phyloP scores from a whole-genome alignment of 2,113 vertebrate genomes.

The Rhombomys opimus region DNA sequence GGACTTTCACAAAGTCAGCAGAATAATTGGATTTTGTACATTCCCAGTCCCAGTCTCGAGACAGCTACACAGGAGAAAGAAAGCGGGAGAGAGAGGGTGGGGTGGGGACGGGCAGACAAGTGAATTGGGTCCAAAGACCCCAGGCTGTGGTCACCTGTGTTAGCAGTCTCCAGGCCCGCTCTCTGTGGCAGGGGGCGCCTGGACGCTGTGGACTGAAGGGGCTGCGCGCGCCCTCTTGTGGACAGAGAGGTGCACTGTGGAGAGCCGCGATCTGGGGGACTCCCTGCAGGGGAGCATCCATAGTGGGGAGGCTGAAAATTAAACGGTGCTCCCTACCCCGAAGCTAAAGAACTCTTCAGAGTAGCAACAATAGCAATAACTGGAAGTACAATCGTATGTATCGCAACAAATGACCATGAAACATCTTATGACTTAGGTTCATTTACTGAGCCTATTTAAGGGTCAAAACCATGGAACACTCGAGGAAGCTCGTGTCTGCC shows the following conservation, averaged over 20 bases:
- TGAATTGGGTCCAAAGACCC: neutral
- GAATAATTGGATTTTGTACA: neutral
- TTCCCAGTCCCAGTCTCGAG: neutral
- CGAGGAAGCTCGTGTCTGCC: neutral
- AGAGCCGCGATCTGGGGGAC: fast-evolving
- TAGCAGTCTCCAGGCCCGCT: neutral
- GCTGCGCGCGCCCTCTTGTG: slow-evolving; percentile 55
- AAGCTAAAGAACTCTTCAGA: neutral
- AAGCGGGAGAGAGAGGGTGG: neutral
- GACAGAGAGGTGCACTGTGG: neutral
- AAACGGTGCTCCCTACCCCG: neutral
- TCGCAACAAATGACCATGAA: neutral
- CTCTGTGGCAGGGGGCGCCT: neutral
- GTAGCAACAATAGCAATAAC: neutral
- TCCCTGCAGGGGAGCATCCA: fast-evolving
- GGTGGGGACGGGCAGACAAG: neutral
- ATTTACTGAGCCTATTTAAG: neutral
- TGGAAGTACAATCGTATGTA: neutral
- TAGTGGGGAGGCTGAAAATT: too few relatives aligned
- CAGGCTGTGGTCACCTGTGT: neutral
- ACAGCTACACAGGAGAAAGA: neutral
- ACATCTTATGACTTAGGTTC: neutral
- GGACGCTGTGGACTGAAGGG: fast-evolving
- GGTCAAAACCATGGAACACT: neutral
- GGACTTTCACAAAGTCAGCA: neutral